Evolutionary conservation across 2,113 vertebrate genomes (phyloP).

Genomic region (Speoplatyrhinus poulsoni): DNA sequence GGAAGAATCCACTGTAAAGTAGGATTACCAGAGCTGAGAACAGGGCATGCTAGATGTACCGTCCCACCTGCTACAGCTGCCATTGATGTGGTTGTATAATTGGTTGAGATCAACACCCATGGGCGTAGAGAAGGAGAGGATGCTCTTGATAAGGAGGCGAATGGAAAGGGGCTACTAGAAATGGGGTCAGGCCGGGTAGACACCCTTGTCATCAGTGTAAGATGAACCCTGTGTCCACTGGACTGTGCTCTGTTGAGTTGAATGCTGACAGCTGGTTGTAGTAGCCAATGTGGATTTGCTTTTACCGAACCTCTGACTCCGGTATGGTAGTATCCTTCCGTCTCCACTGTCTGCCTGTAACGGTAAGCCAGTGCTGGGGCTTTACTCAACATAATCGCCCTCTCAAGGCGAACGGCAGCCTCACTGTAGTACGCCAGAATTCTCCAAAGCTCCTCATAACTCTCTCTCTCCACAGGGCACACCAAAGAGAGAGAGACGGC

Average conservation of each 20-base stretch:
- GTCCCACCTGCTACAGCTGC: constrained; percentile 72
- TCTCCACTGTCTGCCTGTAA: constrained; percentile 82
- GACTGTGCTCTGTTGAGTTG: constrained; percentile 85
- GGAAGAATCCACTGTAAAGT: constrained; percentile 84
- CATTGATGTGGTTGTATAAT: constrained; percentile 51
- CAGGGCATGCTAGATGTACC: constrained; percentile 78
- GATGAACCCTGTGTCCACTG: constrained; percentile 76
- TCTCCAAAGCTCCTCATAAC: constrained; percentile 89
- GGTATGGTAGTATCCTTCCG: constrained; percentile 87
- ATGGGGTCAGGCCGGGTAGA: constrained; percentile 60
- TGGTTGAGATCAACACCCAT: constrained; percentile 87
- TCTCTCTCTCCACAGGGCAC: constrained; percentile 81
- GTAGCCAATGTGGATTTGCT: constrained; percentile 83
- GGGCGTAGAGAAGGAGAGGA: constrained; percentile 42
- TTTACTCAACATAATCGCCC: constrained; percentile 76
- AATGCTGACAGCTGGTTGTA: constrained; percentile 82
- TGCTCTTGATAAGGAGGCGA: not conserved
- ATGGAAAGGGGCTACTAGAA: constrained; percentile 10
- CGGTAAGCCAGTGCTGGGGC: constrained; percentile 74
- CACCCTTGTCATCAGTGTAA: constrained; percentile 77
- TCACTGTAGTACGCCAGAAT: constrained; percentile 95
- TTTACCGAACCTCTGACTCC: constrained; percentile 82
- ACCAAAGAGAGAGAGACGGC: constrained; percentile 80
- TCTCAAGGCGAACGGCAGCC: constrained; percentile 82
- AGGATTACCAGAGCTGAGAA: constrained; percentile 80